Evolutionary conservation across 2,888 invertebrate species (phyloP), one percentile per base, ranked within the genome.

Genomic region (Notocelia uddmanniana): DNA sequence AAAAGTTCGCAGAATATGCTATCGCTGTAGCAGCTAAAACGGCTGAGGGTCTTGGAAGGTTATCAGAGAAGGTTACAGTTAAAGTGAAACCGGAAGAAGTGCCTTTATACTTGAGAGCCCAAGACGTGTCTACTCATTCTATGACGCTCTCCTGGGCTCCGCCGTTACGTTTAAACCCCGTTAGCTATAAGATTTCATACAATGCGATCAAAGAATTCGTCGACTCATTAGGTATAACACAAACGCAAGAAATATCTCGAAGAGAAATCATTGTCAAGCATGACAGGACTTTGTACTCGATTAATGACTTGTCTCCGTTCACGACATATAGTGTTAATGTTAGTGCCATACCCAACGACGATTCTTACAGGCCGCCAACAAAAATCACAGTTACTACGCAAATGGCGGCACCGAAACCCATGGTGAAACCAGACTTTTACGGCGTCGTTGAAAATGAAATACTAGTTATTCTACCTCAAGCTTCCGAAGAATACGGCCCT

Each of bases 401-500:
- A 91, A 98, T 98, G 98, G 98, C 98, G 52, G 98, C 98, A 0
- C 98, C 98, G 0, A 98, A 98, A 80, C 98, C 98, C 0, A 98
- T 98, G 98, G 98, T 98, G 0, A 97, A 98, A 83, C 98, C 98
- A 0, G 98, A 98, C 87, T 98, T 98, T 85, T 98, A 98, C 83
- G 98, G 98, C 15, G 98, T 98, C 26, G 96, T 97, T 2, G 97
- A 97, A 88, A 96, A 97, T 52, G 97, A 97, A 91, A 97, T 98
- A 81, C 96, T 97, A 78, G 98, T 98, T n/a, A 98, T 98, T 83
- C 91, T 98, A 81, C 98, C 98, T 41, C 98, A 98, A 92, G 99
- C 99, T 0, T 98, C 98, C 0, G 99, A 99, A 93, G 99, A 99
- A 89, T 99, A 99, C 85, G 99, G 99, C 23, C 98, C 98, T 9